Percentiles rank a stretch among this genome's conserved stretches.
Evolutionary conservation across 2,888 invertebrate species (phyloP).

Genomic region (Podabrus alpinus): DNA sequence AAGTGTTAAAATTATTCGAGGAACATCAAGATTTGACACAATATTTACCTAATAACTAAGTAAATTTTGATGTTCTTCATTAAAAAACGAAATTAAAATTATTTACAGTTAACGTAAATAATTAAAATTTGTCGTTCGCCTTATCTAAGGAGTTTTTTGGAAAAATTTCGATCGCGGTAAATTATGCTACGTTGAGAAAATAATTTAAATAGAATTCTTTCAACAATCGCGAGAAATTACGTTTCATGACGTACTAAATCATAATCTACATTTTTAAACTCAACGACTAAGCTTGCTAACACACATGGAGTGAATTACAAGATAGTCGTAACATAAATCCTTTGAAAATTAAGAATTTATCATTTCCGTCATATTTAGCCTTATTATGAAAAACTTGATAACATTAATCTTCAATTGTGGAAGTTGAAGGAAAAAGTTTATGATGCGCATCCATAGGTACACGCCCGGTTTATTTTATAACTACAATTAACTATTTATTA

Average conservation of each 20-base stretch:
- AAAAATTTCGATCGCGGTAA: not conserved
- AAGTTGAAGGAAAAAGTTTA: conserved; percentile 6
- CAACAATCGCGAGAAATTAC: not conserved
- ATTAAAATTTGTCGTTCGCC: not conserved
- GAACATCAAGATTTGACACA: not conserved
- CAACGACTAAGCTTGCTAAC: not conserved
- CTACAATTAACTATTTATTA: not conserved
- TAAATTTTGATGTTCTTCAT: not conserved
- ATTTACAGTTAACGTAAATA: not conserved
- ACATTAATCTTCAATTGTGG: conserved; percentile 28
- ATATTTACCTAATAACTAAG: not conserved
- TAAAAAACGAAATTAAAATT: not conserved
- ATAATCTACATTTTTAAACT: not conserved
- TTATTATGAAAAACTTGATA: conserved; percentile 32
- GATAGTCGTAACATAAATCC: conserved; percentile 30
- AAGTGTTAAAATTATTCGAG: not conserved
- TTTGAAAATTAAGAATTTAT: conserved; percentile 18
- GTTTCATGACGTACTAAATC: not conserved
- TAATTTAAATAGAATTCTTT: not conserved
- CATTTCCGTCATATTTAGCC: conserved; percentile 33
- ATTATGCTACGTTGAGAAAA: not conserved
- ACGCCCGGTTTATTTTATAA: not conserved
- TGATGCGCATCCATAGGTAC: conserved; percentile 3
- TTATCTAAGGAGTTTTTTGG: not conserved
- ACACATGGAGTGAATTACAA: conserved; percentile 26